phyloP scores from a whole-genome alignment of 2,888 invertebrate genomes.

The Monopis laevigella region DNA sequence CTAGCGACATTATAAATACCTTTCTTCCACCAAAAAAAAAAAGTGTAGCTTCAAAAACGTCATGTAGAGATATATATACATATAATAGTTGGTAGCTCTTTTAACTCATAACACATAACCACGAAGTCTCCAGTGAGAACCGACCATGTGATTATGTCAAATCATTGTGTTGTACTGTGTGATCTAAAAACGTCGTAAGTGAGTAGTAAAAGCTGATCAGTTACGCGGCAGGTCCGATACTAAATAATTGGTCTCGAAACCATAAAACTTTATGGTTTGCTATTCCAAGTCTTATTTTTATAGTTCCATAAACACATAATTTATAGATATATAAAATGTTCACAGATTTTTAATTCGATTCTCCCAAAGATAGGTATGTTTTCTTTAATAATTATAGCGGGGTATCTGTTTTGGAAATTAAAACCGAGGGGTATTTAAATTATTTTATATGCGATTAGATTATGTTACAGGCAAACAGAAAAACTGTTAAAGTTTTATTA shows the following conservation, averaged over 20 bases:
- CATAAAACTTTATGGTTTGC: slow-evolving; percentile 10
- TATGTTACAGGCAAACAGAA: slow-evolving; percentile 2
- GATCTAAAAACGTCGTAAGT: background rate
- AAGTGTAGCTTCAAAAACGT: too few relatives aligned
- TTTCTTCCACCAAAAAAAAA: too few relatives aligned
- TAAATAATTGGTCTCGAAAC: slow-evolving; percentile 9
- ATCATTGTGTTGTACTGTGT: background rate
- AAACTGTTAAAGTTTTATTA: background rate
- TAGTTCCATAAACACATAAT: slow-evolving; percentile 12
- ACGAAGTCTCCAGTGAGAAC: too few relatives aligned
- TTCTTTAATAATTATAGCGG: slow-evolving; percentile 4
- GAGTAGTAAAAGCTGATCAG: slow-evolving; percentile 7
- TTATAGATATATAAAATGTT: slow-evolving; percentile 11
- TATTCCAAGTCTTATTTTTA: slow-evolving; percentile 11
- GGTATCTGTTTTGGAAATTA: slow-evolving; percentile 6
- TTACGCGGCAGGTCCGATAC: slow-evolving; percentile 5
- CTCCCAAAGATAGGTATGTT: background rate
- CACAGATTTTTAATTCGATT: slow-evolving; percentile 7
- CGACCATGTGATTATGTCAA: background rate
- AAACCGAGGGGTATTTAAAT: slow-evolving; percentile 1
- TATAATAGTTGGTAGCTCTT: too few relatives aligned
- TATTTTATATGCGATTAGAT: slow-evolving; percentile 8
- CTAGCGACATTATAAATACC: too few relatives aligned
- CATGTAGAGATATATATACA: too few relatives aligned
- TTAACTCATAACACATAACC: too few relatives aligned